phyloP scores from a whole-genome alignment of 2,888 invertebrate species.

The Deilephila elpenor region DNA sequence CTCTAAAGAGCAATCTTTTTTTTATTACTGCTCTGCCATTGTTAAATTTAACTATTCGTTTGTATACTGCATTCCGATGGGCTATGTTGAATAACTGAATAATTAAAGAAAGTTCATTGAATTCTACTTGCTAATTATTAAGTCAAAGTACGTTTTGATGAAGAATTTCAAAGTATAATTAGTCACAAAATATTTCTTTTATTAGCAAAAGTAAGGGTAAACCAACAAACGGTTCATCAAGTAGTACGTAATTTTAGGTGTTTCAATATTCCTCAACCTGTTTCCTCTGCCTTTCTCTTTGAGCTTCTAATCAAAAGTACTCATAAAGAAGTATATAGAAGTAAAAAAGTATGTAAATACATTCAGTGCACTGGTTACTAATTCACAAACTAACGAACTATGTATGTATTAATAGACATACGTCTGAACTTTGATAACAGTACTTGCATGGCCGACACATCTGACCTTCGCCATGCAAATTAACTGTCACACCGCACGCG shows the following conservation, averaged over 20 bases:
- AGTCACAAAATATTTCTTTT: too few relatives aligned
- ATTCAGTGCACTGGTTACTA: too few relatives aligned
- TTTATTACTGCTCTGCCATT: background rate
- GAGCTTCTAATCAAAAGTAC: too few relatives aligned
- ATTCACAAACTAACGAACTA: too few relatives aligned
- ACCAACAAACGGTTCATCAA: too few relatives aligned
- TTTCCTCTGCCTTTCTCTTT: too few relatives aligned
- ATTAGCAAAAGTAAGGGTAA: too few relatives aligned
- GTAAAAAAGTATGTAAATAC: too few relatives aligned
- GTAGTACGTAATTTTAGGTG: too few relatives aligned
- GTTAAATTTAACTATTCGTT: background rate
- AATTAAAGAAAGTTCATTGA: slow-evolving; percentile 3
- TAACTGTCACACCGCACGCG: slow-evolving; percentile 14
- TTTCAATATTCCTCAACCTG: too few relatives aligned
- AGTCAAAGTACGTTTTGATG: background rate
- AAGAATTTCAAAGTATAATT: background rate
- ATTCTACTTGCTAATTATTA: background rate
- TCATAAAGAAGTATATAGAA: too few relatives aligned
- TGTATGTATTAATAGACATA: background rate
- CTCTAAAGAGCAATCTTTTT: too few relatives aligned
- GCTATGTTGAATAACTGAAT: background rate
- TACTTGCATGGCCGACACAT: background rate
- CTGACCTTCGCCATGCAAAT: slow-evolving; percentile 50
- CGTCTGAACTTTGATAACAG: background rate
- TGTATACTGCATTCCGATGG: background rate